Conservation (phyloP, 2,113 vertebrate species). For the Nymphicus hollandicus region DNA sequence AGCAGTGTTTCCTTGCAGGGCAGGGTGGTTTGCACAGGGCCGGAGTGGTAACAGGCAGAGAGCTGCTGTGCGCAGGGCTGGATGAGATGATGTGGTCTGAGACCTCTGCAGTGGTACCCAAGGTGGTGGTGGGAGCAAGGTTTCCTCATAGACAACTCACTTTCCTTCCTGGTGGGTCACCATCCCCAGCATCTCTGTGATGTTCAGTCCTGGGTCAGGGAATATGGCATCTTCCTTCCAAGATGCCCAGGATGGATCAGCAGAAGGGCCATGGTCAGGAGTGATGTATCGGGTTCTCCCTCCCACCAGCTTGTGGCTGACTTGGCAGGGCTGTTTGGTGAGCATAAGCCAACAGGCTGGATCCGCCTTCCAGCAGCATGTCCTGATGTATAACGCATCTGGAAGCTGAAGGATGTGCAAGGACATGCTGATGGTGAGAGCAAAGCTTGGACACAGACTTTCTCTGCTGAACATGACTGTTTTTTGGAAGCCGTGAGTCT, state of each 20-base stretch:
- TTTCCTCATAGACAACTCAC: fast-evolving
- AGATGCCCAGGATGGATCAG: not conserved
- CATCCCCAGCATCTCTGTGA: not conserved
- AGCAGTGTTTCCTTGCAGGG: not conserved
- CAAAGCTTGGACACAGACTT: not conserved
- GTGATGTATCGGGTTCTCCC: not conserved
- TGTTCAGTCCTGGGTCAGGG: not conserved
- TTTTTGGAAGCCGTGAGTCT: not conserved
- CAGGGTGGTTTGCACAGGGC: not conserved
- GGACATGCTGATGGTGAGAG: not conserved
- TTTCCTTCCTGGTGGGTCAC: not conserved
- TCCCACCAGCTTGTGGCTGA: not conserved
- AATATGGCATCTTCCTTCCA: not conserved
- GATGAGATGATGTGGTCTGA: not conserved
- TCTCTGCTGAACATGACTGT: not conserved
- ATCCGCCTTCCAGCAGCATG: not conserved
- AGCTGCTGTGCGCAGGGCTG: not conserved
- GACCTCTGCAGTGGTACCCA: not conserved
- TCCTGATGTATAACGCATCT: not conserved
- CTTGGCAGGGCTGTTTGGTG: not conserved
- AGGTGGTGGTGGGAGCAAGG: not conserved
- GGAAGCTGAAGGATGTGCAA: not conserved
- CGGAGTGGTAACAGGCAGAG: not conserved
- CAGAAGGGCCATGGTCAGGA: not conserved
- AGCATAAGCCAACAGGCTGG: not conserved